Conservation (phyloP, 2,113 vertebrate genomes). For the Sylvilagus bachmani region DNA sequence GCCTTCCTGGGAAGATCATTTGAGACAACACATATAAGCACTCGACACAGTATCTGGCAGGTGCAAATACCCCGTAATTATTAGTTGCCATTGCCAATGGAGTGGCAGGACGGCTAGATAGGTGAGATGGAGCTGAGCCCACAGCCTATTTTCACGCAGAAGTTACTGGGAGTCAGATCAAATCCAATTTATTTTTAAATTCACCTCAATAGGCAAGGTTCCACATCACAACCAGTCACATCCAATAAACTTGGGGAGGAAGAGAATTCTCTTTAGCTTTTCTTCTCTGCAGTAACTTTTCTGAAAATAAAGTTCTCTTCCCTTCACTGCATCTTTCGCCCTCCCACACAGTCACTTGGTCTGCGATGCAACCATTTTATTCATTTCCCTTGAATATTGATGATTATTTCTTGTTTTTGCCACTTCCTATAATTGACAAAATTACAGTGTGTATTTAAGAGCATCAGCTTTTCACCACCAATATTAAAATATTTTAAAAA, state of each 20-base stretch:
- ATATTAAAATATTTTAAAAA: slow-evolving; percentile 29
- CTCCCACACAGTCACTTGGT: not conserved
- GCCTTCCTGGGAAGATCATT: not conserved
- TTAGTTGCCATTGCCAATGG: not conserved
- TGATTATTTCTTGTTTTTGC: slow-evolving; percentile 34
- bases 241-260: not conserved
- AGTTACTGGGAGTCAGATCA: slow-evolving; percentile 40
- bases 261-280: slow-evolving; percentile 17
- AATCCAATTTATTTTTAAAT: slow-evolving; percentile 39
- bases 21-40: not conserved
- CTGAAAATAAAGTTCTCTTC: slow-evolving; percentile 33
- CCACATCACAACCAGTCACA: not conserved
- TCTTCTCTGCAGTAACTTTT: not conserved
- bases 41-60: not conserved
- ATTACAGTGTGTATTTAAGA: not conserved
- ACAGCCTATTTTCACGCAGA: not conserved
- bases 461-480: not conserved
- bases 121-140: not conserved
- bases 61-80: not conserved
- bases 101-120: not conserved
- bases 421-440: not conserved
- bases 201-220: not conserved
- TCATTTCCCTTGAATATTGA: slow-evolving; percentile 15
- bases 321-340: not conserved
- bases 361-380: not conserved